Base-by-base conservation (phyloP, 1,140 invertebrate genomes). In the Lasioglossum albipes region DNA sequence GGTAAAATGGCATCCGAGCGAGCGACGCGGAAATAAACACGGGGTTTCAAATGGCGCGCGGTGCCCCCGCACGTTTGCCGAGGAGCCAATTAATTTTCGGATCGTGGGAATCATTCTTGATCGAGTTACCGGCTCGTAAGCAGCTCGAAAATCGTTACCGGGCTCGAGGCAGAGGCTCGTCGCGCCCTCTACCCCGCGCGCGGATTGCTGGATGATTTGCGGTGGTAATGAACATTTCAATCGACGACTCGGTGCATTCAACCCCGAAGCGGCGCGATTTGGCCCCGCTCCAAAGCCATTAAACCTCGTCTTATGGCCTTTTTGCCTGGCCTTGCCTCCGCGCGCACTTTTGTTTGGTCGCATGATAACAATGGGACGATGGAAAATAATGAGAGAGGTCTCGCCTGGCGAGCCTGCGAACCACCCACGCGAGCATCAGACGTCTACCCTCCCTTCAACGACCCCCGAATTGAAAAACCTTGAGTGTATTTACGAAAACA, bases 331-430 rank as follows among this genome's bases (percentile, higher is more conserved):
- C 81, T 77, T 85, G 84, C 78, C 79, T 84, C 78, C 85, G 76
- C 85, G 74, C 84, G 83, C 82, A 90, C 89, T 89, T 91, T 92
- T 91, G 89, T 91, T 90, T 91, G 89, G 82, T 80, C 88, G 87
- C 82, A 77, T 84, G 86, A 87, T 91, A 89, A 91, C 89, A 92
- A 92, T 89, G 84, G 84, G 84, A 89, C 90, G 87, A 90, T 89
- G 86, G 88, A 84, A 91, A 90, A 90, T 90, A 89, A 87, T 73
- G 73, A 84, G 70, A 49, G 36, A 27, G 31, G 67, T 74, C 59
- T 64, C 31, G 57, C 42, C 10, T 7, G 67, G 42, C 45, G 45
- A 49, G n/a, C 45, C 27, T 42, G 64, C 36, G 22, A 13, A 16
- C 20, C 54, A 52, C 27, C 31, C n/a, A 22, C 41, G 18, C 54